A percentile compares a stretch with the other conserved stretches of the same genome.
phyloP scores from a whole-genome alignment of 2,888 invertebrate genomes.

The Galerucella pusilla region DNA sequence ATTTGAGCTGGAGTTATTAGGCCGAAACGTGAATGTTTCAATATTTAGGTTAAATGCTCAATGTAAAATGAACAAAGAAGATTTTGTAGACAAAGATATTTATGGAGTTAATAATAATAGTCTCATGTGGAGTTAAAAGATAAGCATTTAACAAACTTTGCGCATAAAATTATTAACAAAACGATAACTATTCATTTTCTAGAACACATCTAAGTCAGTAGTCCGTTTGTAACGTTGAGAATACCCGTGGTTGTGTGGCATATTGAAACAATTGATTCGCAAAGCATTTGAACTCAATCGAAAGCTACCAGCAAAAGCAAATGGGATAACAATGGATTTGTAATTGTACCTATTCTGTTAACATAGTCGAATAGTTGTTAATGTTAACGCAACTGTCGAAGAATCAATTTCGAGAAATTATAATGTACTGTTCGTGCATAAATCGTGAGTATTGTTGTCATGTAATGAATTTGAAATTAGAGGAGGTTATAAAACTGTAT shows the following conservation, averaged over 20 bases:
- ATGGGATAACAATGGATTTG: constrained; percentile 24
- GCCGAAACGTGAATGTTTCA: too few species aligned
- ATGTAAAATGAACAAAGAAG: too few species aligned
- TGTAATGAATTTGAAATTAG: constrained; percentile 19
- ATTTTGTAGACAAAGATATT: too few species aligned
- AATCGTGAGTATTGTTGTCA: constrained; percentile 30
- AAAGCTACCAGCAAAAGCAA: constrained; percentile 19
- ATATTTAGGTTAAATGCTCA: too few species aligned
- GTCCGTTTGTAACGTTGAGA: not conserved
- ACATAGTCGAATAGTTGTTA: constrained; percentile 27
- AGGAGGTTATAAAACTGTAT: constrained; percentile 4
- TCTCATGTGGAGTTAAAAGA: too few species aligned
- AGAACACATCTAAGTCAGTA: not conserved
- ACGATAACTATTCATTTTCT: too few species aligned
- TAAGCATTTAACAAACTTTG: too few species aligned
- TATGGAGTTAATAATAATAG: too few species aligned
- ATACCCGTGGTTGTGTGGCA: not conserved
- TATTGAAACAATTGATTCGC: constrained; percentile 11
- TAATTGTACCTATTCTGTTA: constrained; percentile 33
- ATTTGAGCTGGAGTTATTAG: too few species aligned
- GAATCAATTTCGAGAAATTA: constrained; percentile 34
- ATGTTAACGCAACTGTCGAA: constrained; percentile 27
- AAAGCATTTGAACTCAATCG: constrained; percentile 11
- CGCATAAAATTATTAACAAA: too few species aligned
- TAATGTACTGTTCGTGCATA: constrained; percentile 29